A percentile compares a stretch with the other conserved stretches of the same genome.
These are phyloP conservation scores for Drosophila tani DNA, from an alignment of 1,140 invertebrate genomes.

Conservation along the genomic window DNA sequence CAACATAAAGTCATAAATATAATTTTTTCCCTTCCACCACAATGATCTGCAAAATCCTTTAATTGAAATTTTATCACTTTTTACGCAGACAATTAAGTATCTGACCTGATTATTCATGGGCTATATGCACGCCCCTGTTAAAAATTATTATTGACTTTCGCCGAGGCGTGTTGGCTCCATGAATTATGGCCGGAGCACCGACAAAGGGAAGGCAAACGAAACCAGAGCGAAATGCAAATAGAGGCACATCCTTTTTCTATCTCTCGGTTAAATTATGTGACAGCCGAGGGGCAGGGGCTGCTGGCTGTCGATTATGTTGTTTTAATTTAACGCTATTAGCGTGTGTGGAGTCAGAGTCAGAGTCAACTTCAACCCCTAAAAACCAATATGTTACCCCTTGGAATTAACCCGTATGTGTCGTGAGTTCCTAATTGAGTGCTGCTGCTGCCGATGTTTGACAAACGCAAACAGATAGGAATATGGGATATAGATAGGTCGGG, in stretches of 20 bases:
- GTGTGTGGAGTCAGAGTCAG: slow-evolving; percentile 31
- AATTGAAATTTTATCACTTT: slow-evolving; percentile 41
- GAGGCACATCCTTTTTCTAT: slow-evolving; percentile 59
- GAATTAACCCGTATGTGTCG: slow-evolving; percentile 35
- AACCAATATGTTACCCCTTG: slow-evolving; percentile 15
- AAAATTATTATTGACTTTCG: slow-evolving; percentile 42
- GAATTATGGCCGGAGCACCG: slow-evolving; percentile 61
- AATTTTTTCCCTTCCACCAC: slow-evolving; percentile 9
- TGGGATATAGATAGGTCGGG: slow-evolving; percentile 39
- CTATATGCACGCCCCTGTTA: slow-evolving; percentile 35
- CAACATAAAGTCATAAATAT: slow-evolving; percentile 22
- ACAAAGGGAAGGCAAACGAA: slow-evolving; percentile 39
- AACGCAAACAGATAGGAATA: slow-evolving; percentile 66
- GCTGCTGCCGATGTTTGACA: slow-evolving; percentile 65
- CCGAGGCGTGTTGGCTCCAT: slow-evolving; percentile 69
- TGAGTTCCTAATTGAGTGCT: slow-evolving; percentile 75
- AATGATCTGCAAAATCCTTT: slow-evolving; percentile 39
- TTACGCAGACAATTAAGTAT: slow-evolving; percentile 10
- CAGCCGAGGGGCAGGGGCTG: slow-evolving; percentile 44
- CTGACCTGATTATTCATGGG: slow-evolving; percentile 37
- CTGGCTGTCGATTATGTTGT: slow-evolving; percentile 79
- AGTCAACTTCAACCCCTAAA: slow-evolving; percentile 44
- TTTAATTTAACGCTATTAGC: slow-evolving; percentile 84
- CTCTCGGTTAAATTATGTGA: slow-evolving; percentile 68
- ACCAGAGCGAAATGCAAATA: slow-evolving; percentile 81